Evolutionary conservation across 2,113 vertebrate genomes (phyloP).

Genomic region (Ameiurus melas): DNA sequence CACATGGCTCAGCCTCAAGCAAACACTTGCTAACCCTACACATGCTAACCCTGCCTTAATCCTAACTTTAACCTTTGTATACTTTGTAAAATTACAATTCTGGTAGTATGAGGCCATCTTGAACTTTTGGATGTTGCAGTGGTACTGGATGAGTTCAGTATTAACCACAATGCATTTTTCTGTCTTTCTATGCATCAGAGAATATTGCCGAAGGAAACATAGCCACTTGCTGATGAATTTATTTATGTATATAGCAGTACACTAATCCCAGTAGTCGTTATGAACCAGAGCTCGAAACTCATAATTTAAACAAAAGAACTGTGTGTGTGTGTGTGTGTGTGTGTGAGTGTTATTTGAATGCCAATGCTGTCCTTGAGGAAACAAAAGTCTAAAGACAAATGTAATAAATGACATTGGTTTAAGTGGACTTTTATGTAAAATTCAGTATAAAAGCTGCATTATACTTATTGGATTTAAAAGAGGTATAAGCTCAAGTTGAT

Average conservation of each 20-base stretch:
- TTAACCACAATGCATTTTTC: neutral
- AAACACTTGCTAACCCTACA: neutral
- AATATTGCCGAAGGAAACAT: neutral
- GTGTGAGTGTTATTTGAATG: neutral
- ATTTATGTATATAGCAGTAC: neutral
- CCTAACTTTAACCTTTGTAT: neutral
- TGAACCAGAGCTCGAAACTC: slow-evolving; percentile 18
- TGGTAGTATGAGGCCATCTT: neutral
- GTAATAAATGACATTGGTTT: neutral
- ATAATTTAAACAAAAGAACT: neutral
- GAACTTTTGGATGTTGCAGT: neutral
- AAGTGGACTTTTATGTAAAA: slow-evolving; percentile 34
- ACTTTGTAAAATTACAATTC: neutral
- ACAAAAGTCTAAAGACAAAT: slow-evolving; percentile 36
- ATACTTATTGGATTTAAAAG: slow-evolving; percentile 20
- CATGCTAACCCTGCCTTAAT: neutral
- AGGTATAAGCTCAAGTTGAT: slow-evolving; percentile 15
- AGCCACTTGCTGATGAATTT: neutral
- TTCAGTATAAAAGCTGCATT: slow-evolving; percentile 39
- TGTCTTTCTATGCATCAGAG: neutral
- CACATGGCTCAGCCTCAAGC: neutral
- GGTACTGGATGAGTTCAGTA: neutral
- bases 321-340: neutral
- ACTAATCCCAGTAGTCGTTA: slow-evolving; percentile 44
- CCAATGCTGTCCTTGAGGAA: slow-evolving; percentile 54